Percentiles rank a stretch among this genome's conserved stretches.
Conservation (phyloP, 2,797 vertebrate genomes). For the Arctocebus calabarensis region DNA sequence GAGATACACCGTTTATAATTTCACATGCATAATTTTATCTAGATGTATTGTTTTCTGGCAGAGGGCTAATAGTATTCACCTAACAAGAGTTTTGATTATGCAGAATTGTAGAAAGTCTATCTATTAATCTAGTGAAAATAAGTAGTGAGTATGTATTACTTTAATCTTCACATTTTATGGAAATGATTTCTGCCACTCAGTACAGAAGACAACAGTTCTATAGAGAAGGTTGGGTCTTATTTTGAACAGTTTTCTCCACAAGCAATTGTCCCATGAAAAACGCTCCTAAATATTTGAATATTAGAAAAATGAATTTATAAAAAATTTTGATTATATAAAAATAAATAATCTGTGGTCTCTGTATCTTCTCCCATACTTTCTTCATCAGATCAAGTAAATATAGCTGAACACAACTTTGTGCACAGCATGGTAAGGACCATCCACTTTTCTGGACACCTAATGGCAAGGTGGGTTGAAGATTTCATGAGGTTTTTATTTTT, state of each 20-base stretch:
- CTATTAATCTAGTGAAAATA: not conserved
- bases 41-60: not conserved
- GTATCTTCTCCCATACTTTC: not conserved
- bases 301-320: not conserved
- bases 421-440: not conserved
- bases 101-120: not conserved
- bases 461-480: not conserved
- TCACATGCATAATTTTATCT: not conserved
- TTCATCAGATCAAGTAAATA: not conserved
- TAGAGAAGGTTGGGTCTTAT: not conserved
- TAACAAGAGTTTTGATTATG: not conserved
- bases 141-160: not conserved
- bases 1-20: not conserved
- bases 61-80: not conserved
- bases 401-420: not conserved
- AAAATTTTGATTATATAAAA: not conserved
- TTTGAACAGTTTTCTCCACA: not conserved
- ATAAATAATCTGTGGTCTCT: not conserved
- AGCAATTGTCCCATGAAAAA: not conserved
- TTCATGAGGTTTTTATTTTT: not conserved
- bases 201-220: not conserved
- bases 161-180: not conserved
- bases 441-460: not conserved
- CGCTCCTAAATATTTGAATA: not conserved
- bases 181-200: not conserved